Evolutionary conservation across 2,797 vertebrate species (phyloP).

Genomic region (Natrix natrix): DNA sequence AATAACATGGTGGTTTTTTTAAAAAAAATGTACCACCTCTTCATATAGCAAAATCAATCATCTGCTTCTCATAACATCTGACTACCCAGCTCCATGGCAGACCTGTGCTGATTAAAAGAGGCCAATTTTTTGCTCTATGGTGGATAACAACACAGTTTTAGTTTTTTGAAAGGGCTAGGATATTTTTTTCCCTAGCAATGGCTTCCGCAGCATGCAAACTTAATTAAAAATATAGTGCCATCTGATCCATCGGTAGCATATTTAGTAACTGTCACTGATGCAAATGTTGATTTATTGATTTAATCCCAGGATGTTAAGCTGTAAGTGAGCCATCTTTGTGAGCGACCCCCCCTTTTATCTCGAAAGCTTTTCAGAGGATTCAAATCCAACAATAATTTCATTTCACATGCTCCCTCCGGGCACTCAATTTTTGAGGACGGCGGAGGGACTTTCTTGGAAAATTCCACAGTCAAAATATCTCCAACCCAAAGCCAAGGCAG

Average conservation of each 20-base stretch:
- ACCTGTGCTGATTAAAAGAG: neutral
- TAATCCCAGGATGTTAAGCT: neutral
- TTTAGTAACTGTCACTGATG: neutral
- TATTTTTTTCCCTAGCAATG: neutral
- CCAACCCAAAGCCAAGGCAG: neutral
- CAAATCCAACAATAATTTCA: neutral
- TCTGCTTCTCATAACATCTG: neutral
- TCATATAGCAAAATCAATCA: neutral
- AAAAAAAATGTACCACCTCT: neutral
- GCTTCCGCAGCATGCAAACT: neutral
- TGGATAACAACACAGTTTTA: constrained; percentile 11
- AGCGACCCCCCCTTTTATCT: neutral
- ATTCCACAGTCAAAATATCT: neutral
- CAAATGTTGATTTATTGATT: neutral
- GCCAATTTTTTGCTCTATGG: constrained; percentile 31
- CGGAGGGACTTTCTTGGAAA: neutral
- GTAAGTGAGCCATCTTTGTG: neutral
- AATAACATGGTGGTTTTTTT: neutral
- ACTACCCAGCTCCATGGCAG: neutral
- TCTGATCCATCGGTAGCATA: neutral
- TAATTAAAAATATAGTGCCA: neutral
- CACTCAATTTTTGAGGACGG: neutral
- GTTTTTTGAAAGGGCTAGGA: neutral
- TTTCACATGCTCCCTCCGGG: neutral
- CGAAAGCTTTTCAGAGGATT: neutral